Conservation (phyloP, 2,113 vertebrate genomes). For the Anser brachyrhynchus region DNA sequence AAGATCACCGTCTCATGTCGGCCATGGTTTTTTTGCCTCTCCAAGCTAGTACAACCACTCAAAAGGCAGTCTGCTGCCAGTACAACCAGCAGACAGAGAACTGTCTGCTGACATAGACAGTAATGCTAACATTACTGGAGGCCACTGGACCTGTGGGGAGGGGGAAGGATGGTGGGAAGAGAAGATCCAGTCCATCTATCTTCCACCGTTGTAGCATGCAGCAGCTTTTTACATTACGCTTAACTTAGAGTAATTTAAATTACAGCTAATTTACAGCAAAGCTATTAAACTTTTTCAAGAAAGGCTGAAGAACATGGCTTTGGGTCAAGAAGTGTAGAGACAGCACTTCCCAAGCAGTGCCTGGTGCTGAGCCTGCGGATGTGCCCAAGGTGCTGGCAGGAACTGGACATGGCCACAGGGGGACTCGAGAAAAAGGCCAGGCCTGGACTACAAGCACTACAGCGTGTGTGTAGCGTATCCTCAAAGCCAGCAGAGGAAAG, state of each 20-base stretch:
- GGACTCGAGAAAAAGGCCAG: neutral
- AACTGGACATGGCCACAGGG: neutral
- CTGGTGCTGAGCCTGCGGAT: neutral
- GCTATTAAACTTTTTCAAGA: neutral
- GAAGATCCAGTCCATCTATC: neutral
- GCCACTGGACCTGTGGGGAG: too few species aligned
- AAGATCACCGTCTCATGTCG: neutral
- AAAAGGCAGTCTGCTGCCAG: neutral
- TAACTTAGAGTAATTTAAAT: too few species aligned
- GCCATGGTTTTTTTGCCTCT: too few species aligned
- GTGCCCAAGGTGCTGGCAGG: too few species aligned
- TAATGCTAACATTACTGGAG: neutral
- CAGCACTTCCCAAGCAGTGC: neutral
- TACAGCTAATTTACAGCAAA: neutral
- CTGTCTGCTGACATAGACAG: too few species aligned
- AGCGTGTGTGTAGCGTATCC: rapidly evolving
- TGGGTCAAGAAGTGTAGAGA: neutral
- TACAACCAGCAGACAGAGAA: neutral
- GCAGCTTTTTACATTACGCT: too few species aligned
- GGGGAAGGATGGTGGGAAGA: neutral
- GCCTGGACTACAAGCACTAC: neutral
- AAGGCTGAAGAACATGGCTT: neutral
- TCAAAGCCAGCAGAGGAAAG: neutral
- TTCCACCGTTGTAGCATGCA: neutral
- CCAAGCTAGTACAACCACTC: too few species aligned